Evolutionary conservation across 2,113 vertebrate genomes (phyloP), one percentile per base, ranked within the genome.

Genomic region (Melierax canorus): DNA sequence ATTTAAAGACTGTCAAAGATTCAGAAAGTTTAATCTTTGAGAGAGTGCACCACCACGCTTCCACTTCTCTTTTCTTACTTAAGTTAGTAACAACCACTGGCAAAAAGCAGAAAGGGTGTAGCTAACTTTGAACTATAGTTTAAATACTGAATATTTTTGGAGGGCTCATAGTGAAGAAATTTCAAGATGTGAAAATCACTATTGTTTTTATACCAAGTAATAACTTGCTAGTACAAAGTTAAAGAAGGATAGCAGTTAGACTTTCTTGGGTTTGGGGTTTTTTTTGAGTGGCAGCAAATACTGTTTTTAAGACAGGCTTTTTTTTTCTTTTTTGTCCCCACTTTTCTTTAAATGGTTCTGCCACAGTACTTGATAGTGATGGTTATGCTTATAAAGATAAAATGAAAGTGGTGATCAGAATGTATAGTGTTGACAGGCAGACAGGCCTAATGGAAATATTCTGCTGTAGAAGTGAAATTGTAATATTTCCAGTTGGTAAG

Each of bases 381-480:
- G 32, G 36, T 29, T 79, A 51, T 43, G 32, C 34, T 83, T 83
- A 60, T 53, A 50, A 88, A 86, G 41, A 53, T 39, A 77, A 92
- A 94, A 91, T 78, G 39, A n/a, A 93, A 92, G 39, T 58, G n/a
- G 15, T 62, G 50, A 60, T 68, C 45, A 79, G 62, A 73, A 93
- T 71, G 43, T 38, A 8, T 10, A 53, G 9, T 23, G 22, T 26
- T 86, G 71, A 72, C 56, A 82, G 63, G n/a, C 43, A 92, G 69
- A 78, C 13, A 78, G 26, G 27, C 43, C 60, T 67, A 87, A 77
- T 5, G 62, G 53, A 39, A 90, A 67, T 79, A 90, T 15, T 76
- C 36, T 83, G 32, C 26, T 1, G 6, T 50, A 58, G 48, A 86
- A 90, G 32, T 38, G 78, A 80, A 96, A 79, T 32, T 29, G 20